A percentile compares a stretch with the other conserved stretches of the same genome.
phyloP scores from a whole-genome alignment of 1,140 invertebrate genomes.

The Papilio polytes region DNA sequence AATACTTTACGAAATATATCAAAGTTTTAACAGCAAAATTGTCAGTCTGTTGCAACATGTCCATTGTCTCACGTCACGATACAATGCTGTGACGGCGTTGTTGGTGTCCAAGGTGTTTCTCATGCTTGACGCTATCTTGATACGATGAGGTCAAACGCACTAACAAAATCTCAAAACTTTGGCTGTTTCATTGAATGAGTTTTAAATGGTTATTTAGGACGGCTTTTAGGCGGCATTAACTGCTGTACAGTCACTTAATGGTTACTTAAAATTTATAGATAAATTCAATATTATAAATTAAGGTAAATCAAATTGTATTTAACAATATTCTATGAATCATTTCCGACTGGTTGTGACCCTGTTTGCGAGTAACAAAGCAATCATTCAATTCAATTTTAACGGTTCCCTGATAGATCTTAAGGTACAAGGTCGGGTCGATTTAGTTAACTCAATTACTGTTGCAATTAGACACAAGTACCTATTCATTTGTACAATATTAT shows the following conservation, averaged over 20 bases:
- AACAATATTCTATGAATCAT: too few species aligned
- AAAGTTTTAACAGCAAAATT: not conserved
- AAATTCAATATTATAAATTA: too few species aligned
- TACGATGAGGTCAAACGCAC: not conserved
- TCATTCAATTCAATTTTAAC: conserved; percentile 8
- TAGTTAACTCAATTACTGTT: not conserved
- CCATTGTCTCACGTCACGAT: conserved; percentile 5
- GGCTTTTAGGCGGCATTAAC: too few species aligned
- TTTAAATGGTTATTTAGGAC: too few species aligned
- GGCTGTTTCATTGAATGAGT: not conserved
- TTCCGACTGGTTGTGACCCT: not conserved
- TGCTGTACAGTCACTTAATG: too few species aligned
- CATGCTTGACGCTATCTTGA: not conserved
- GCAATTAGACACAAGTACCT: not conserved
- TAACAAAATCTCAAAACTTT: not conserved
- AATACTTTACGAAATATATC: too few species aligned
- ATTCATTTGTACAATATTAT: not conserved
- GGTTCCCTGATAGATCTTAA: conserved; percentile 9
- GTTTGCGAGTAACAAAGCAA: not conserved
- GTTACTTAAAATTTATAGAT: too few species aligned
- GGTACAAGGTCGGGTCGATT: conserved; percentile 12
- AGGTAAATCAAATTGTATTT: too few species aligned
- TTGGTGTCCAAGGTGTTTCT: not conserved
- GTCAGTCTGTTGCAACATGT: not conserved
- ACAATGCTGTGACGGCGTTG: not conserved